Conservation (phyloP, 2,113 vertebrate genomes). For the Pollachius pollachius region DNA sequence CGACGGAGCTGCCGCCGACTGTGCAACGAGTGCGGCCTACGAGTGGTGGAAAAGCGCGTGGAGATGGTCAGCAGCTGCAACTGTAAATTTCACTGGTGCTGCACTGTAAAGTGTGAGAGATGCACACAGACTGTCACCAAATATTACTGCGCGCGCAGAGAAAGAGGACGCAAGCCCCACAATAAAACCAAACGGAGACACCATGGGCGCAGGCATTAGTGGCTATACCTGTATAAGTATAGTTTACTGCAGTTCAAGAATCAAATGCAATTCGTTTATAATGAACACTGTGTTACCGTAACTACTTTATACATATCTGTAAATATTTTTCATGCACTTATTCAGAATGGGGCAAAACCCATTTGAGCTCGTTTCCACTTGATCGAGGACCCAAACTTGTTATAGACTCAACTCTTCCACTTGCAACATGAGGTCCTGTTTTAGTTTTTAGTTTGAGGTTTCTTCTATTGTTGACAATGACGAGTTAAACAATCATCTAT, state of each 20-base stretch:
- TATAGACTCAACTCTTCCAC: no score
- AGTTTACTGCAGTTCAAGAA: constrained; percentile 14
- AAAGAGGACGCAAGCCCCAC: constrained; percentile 41
- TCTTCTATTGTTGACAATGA: no score
- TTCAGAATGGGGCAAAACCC: no score
- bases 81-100: constrained; percentile 98
- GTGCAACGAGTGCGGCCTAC: constrained; percentile 87
- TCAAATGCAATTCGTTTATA: not conserved
- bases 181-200: constrained; percentile 66
- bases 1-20: constrained; percentile 83
- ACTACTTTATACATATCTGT: no score
- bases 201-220: constrained; percentile 61
- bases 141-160: constrained; percentile 79
- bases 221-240: not conserved
- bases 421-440: no score
- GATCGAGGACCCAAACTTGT: no score
- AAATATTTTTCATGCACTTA: no score
- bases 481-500: no score
- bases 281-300: no score
- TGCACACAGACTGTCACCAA: constrained; percentile 84
- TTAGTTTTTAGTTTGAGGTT: no score
- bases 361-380: no score
- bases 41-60: constrained; percentile 77
- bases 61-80: constrained; percentile 88
- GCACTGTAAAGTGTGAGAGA: constrained; percentile 88